Conservation (phyloP, 2,888 invertebrate genomes). For the Habroteleia sp. region DNA sequence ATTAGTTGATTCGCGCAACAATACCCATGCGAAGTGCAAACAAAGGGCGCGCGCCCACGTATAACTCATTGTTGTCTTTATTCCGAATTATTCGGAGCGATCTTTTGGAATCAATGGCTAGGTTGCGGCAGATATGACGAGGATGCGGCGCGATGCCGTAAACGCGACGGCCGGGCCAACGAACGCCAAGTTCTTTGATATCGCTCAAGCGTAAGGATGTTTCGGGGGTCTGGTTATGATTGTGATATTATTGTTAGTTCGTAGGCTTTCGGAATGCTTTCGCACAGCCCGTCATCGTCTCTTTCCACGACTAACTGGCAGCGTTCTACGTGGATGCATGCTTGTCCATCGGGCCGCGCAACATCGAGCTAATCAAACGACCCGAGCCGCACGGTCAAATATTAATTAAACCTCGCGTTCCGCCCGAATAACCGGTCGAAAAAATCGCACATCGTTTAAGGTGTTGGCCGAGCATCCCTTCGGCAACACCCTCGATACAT, state of each 20-base stretch:
- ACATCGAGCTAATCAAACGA: slow-evolving; percentile 79
- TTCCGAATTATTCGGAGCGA: slow-evolving; percentile 57
- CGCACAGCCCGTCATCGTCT: slow-evolving; percentile 55
- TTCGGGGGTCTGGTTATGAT: slow-evolving; percentile 79
- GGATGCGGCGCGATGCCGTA: slow-evolving; percentile 61
- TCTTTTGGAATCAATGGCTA: slow-evolving; percentile 59
- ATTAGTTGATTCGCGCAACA: slow-evolving; percentile 59
- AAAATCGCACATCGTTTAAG: slow-evolving; percentile 51
- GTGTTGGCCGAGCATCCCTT: slow-evolving; percentile 6
- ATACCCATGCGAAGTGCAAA: slow-evolving; percentile 54
- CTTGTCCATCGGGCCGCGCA: slow-evolving; percentile 75
- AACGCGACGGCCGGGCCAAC: slow-evolving; percentile 65
- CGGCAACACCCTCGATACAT: too few species aligned
- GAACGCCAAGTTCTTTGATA: slow-evolving; percentile 78
- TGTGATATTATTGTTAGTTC: slow-evolving; percentile 79
- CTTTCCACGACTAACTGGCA: slow-evolving; percentile 51
- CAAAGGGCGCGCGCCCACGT: slow-evolving; percentile 38
- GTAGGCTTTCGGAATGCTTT: slow-evolving; percentile 76
- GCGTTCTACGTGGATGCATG: slow-evolving; percentile 69
- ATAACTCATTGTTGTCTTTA: slow-evolving; percentile 59
- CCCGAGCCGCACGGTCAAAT: slow-evolving; percentile 77
- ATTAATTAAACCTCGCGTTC: slow-evolving; percentile 79
- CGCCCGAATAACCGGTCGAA: slow-evolving; percentile 67
- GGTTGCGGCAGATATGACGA: slow-evolving; percentile 48
- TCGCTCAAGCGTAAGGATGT: slow-evolving; percentile 80